Conservation (phyloP, 2,113 vertebrate species). For the Colius striatus region DNA sequence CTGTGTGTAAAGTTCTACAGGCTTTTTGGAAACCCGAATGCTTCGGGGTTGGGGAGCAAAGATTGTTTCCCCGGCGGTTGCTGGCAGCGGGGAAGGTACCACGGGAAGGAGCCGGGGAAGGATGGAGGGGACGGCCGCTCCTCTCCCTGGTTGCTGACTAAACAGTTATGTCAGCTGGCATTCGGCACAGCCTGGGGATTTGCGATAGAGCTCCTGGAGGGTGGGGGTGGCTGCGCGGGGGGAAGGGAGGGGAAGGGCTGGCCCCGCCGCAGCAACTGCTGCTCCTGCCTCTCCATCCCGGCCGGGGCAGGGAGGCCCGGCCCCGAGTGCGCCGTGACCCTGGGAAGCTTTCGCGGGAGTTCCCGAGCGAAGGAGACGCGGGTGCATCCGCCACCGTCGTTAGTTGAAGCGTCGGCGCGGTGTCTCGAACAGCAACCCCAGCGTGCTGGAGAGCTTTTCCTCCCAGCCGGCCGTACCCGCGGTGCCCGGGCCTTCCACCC, state of each 20-base stretch:
- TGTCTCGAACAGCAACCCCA: neutral
- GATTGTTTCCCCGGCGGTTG: neutral
- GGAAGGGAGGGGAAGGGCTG: constrained; percentile 47
- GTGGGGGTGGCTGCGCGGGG: constrained; percentile 49
- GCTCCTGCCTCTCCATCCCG: constrained; percentile 5
- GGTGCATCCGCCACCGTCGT: accelerated
- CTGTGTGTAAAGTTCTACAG: neutral
- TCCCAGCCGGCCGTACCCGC: neutral
- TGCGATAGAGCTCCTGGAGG: constrained; percentile 81
- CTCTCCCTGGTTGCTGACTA: constrained; percentile 81
- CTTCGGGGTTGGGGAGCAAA: neutral
- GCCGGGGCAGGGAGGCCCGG: neutral
- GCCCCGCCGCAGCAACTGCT: constrained; percentile 53
- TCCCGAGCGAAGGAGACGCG: neutral
- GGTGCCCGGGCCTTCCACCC: neutral
- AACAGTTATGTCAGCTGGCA: constrained; percentile 88
- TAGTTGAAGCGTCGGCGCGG: accelerated
- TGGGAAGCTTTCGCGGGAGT: neutral
- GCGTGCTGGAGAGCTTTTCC: neutral
- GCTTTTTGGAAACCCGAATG: neutral
- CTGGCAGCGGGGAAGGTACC: neutral
- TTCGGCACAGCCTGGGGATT: constrained; percentile 79
- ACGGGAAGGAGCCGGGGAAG: neutral
- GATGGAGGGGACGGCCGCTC: constrained; percentile 42
- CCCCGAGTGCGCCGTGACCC: accelerated